Evolutionary conservation across 1,140 invertebrate genomes (phyloP).

Genomic region (Lutraria rhynchaena): DNA sequence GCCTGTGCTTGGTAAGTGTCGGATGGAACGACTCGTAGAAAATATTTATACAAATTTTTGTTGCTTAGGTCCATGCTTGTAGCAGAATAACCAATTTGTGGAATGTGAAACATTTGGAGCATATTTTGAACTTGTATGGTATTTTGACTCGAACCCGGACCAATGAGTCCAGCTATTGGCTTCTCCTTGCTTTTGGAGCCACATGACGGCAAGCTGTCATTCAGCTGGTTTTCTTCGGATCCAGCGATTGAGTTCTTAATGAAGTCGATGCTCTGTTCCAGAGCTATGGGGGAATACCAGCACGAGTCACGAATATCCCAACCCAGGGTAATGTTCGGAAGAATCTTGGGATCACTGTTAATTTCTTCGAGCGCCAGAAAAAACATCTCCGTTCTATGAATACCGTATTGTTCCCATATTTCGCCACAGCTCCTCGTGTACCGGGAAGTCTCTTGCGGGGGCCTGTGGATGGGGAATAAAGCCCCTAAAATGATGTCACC

Average conservation of each 20-base stretch:
- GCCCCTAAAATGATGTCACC: slow-evolving; percentile 90
- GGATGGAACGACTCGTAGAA: slow-evolving; percentile 91
- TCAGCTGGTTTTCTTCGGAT: slow-evolving; percentile 60
- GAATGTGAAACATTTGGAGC: slow-evolving; percentile 90
- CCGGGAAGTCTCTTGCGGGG: slow-evolving; percentile 82
- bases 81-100: slow-evolving; percentile 92
- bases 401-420: slow-evolving; percentile 89
- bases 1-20: slow-evolving; percentile 92
- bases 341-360: slow-evolving; percentile 82
- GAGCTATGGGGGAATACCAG: slow-evolving; percentile 90
- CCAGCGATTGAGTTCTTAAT: slow-evolving; percentile 86
- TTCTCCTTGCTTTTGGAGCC: slow-evolving; percentile 70
- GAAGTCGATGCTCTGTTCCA: slow-evolving; percentile 90
- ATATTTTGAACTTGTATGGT: slow-evolving; percentile 91
- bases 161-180: slow-evolving; percentile 87
- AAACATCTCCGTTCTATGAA: slow-evolving; percentile 90
- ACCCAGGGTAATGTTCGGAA: slow-evolving; percentile 87
- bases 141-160: slow-evolving; percentile 87
- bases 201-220: slow-evolving; percentile 32
- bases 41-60: slow-evolving; percentile 90
- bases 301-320: slow-evolving; percentile 91
- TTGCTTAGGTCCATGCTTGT: slow-evolving; percentile 90
- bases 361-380: slow-evolving; percentile 85
- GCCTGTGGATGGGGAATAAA: slow-evolving; percentile 89
- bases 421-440: slow-evolving; percentile 77